Conservation (phyloP, 2,797 vertebrate genomes). For the Lophius americanus region DNA sequence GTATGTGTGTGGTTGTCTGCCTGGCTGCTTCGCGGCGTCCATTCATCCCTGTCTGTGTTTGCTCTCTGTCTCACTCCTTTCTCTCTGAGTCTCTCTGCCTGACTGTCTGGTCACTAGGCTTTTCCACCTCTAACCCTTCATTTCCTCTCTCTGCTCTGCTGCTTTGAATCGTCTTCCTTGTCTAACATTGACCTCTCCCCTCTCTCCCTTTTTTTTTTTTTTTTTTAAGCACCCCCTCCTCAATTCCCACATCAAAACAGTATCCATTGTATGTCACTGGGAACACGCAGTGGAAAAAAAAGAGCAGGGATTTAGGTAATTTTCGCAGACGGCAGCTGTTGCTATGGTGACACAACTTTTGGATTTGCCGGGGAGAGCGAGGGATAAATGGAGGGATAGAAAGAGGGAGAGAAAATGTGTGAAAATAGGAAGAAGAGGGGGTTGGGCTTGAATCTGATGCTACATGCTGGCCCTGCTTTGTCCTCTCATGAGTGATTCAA, state of each 20-base stretch:
- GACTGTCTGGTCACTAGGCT: conserved; percentile 69
- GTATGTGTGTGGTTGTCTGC: not conserved
- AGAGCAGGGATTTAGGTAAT: conserved; percentile 79
- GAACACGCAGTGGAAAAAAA: conserved; percentile 52
- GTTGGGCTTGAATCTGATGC: conserved; percentile 17
- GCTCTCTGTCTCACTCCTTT: conserved; percentile 42
- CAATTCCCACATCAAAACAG: conserved; percentile 59
- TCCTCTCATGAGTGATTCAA: conserved; percentile 27
- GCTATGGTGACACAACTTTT: conserved; percentile 85
- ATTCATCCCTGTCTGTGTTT: conserved; percentile 50
- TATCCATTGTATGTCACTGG: conserved; percentile 63
- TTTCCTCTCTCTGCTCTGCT: conserved; percentile 65
- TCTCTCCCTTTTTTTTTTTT: conserved; percentile 1
- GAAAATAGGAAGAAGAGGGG: conserved; percentile 6
- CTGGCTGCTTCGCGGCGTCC: conserved; percentile 39
- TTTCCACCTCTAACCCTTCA: conserved; percentile 71
- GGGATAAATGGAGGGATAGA: conserved; percentile 73
- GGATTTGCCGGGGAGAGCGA: conserved; percentile 71
- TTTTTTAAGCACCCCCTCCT: conserved; percentile 3
- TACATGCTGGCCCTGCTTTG: conserved; percentile 11
- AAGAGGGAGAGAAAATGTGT: conserved; percentile 42
- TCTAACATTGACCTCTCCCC: conserved; percentile 24
- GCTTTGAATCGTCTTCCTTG: conserved; percentile 33
- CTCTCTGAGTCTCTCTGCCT: conserved; percentile 39
- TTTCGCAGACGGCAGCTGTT: conserved; percentile 83